These are phyloP conservation scores for Batillaria attramentaria DNA, from an alignment of 1,140 invertebrate species.

Conservation along the genomic window DNA sequence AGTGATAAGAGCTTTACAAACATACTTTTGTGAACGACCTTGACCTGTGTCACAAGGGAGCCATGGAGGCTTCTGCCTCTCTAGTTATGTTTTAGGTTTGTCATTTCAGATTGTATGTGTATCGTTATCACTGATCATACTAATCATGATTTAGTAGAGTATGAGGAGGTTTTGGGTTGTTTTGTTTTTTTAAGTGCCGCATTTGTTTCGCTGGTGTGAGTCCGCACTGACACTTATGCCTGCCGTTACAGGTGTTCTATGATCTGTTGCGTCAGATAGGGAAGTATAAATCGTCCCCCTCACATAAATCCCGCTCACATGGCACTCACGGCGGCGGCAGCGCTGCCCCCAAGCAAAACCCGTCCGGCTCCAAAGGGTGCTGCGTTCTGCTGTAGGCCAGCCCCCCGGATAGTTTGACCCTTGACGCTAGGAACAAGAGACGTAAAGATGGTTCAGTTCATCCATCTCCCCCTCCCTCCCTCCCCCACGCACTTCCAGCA, in stretches of 20 bases:
- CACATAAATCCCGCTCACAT: slow-evolving; percentile 18
- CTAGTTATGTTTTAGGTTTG: no score
- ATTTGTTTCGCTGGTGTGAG: not conserved
- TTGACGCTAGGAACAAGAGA: no score
- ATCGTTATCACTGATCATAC: no score
- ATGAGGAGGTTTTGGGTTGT: no score
- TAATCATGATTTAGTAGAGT: no score
- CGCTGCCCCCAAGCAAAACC: slow-evolving; percentile 6
- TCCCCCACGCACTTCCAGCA: not conserved
- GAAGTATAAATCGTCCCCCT: slow-evolving; percentile 31
- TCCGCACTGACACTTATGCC: no score
- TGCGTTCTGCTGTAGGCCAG: slow-evolving; percentile 27
- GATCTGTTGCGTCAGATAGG: slow-evolving; percentile 28
- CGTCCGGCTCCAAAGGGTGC: slow-evolving; percentile 12
- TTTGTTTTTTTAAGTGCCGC: not conserved
- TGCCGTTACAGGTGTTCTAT: slow-evolving; percentile 40
- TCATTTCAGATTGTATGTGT: no score
- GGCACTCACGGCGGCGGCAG: not conserved
- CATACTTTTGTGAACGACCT: no score
- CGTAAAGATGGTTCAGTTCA: not conserved
- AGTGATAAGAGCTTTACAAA: no score
- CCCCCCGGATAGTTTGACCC: no score
- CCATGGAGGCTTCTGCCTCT: no score
- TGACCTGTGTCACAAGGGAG: no score
- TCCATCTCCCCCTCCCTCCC: not conserved